Evolutionary conservation across 1,140 invertebrate species (phyloP).

Genomic region (Heterodera schachtii): DNA sequence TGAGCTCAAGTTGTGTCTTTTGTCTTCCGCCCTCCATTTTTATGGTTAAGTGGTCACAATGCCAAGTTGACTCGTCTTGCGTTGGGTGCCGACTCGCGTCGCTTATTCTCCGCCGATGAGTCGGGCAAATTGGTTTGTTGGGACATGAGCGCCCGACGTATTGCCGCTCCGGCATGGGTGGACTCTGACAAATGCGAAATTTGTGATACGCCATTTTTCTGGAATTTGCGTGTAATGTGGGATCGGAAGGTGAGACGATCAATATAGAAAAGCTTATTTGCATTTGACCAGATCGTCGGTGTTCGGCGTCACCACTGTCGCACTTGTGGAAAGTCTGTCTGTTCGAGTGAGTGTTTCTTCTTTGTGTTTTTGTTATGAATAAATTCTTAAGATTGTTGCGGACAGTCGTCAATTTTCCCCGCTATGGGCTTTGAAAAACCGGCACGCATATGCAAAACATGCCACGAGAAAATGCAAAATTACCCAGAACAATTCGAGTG

Average conservation of each 20-base stretch:
- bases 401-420: conserved; percentile 82
- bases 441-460: conserved; percentile 90
- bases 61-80: conserved; percentile 71
- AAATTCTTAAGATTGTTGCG: conserved; percentile 80
- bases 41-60: conserved; percentile 66
- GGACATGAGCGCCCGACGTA: conserved; percentile 84
- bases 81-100: conserved; percentile 78
- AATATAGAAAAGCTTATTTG: background rate
- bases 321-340: conserved; percentile 87
- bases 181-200: conserved; percentile 90
- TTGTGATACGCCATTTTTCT: conserved; percentile 86
- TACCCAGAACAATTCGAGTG: conserved; percentile 67
- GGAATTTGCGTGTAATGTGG: conserved; percentile 97
- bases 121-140: conserved; percentile 90
- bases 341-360: conserved; percentile 64
- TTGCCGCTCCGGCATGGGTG: conserved; percentile 85
- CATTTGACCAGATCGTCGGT: conserved; percentile 50
- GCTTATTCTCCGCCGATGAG: conserved; percentile 89
- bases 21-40: background rate
- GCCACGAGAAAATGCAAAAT: conserved; percentile 71
- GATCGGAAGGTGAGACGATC: conserved; percentile 77
- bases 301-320: conserved; percentile 70
- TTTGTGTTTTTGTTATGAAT: background rate
- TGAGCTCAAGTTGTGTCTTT: conserved; percentile 73
- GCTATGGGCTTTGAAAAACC: conserved; percentile 96